A percentile compares a stretch with the other conserved stretches of the same genome.
Evolutionary conservation across 2,888 invertebrate genomes (phyloP).

Genomic region (Trissolcus japonicus): DNA sequence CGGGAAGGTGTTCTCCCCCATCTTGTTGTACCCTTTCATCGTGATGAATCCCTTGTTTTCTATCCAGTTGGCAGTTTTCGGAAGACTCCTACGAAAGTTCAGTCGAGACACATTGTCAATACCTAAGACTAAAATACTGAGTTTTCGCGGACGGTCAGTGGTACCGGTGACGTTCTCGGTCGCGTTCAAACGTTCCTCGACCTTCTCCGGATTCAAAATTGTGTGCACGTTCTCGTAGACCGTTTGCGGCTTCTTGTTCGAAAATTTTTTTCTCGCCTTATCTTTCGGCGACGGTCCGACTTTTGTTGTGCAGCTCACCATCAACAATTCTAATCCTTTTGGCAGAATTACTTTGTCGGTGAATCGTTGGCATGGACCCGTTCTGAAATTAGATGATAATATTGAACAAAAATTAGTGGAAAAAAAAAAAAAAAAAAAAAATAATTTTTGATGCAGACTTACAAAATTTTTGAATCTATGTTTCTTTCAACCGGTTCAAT

Average conservation of each 20-base stretch:
- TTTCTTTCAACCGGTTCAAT: constrained; percentile 66
- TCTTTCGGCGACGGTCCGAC: constrained; percentile 57
- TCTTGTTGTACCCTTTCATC: constrained; percentile 86
- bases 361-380: constrained; percentile 77
- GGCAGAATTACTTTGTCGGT: constrained; percentile 70
- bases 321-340: constrained; percentile 76
- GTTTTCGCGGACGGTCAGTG: constrained; percentile 65
- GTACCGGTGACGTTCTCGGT: constrained; percentile 42
- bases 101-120: constrained; percentile 90
- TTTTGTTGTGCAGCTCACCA: constrained; percentile 77
- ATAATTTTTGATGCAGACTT: too few relatives aligned
- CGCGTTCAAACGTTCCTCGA: constrained; percentile 74
- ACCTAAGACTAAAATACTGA: constrained; percentile 87
- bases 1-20: constrained; percentile 93
- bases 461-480: constrained; percentile 70
- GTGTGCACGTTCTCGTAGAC: constrained; percentile 80
- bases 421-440: too few relatives aligned
- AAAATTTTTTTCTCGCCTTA: constrained; percentile 65
- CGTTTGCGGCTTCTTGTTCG: constrained; percentile 45
- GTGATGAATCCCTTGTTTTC: constrained; percentile 83
- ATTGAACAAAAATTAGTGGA: neutral
- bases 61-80: constrained; percentile 83
- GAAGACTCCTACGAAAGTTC: constrained; percentile 86
- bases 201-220: constrained; percentile 77
- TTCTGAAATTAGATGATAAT: constrained; percentile 59